phyloP scores from a whole-genome alignment of 2,113 vertebrate species.

The Rhinoderma darwinii region DNA sequence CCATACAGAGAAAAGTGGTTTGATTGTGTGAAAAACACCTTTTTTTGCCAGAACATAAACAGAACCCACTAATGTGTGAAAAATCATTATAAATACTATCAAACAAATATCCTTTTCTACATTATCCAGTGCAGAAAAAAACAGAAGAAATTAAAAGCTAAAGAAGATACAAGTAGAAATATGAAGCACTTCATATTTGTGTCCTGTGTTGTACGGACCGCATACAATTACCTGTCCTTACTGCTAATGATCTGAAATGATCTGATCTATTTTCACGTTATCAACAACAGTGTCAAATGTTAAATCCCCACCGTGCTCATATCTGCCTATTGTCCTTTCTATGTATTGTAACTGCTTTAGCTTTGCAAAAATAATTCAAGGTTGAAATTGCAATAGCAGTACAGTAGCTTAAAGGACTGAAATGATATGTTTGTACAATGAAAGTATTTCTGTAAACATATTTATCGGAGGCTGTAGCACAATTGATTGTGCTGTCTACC shows the following conservation, averaged over 20 bases:
- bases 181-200: background rate
- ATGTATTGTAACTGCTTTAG: slow-evolving; percentile 16
- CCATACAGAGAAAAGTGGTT: background rate
- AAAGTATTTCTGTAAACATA: background rate
- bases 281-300: background rate
- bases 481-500: background rate
- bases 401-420: background rate
- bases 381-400: background rate
- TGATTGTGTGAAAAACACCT: background rate
- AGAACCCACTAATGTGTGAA: background rate
- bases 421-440: slow-evolving; percentile 15
- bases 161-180: background rate
- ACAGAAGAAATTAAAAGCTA: background rate
- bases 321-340: background rate
- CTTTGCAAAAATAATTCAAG: background rate
- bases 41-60: background rate
- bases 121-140: background rate
- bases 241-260: background rate
- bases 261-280: slow-evolving; percentile 1
- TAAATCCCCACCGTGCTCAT: background rate
- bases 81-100: background rate
- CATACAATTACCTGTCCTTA: background rate
- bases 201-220: background rate
- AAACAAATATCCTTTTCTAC: background rate
- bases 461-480: background rate